Base-by-base conservation (phyloP, 1,140 invertebrate genomes). In the Geopemphigus sp. region DNA sequence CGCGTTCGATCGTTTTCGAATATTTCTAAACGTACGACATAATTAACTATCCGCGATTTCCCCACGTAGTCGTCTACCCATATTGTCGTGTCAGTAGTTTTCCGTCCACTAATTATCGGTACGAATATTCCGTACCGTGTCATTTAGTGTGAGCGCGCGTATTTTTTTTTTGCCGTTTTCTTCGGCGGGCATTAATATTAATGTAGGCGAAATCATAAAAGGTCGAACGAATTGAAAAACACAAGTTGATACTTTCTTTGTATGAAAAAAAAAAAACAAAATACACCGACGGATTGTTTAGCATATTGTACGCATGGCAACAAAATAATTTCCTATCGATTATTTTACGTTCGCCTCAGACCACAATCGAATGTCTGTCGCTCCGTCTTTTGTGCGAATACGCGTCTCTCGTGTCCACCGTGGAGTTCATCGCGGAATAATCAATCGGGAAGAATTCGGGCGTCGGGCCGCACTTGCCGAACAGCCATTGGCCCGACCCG, bases 381-480 rank as follows among this genome's bases (percentile, higher is more conserved):
- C 88, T 89, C 83, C 89, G 89, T 82, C 89, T 90, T 83, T 90
- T 88, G 2, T 90, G 90, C 80, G 87, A 88, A 83, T 92, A 92
- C 80, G 90, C 88, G 85, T 92, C 91, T 68, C 91, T 83, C 83
- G 90, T 90, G 66, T 89, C 89, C 80, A 88, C 88, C 82, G 90
- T 88, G 5, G 90, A 89, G 84, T 92, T 92, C 78, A 92, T 86
- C 14, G 91, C 90, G 82, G 90, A 91, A 85, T 92, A 92, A 86
- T 92, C 91, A 24, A 92, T 90, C 0, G 91, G 91, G 83, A 91
- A 92, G 57, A 88, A 87, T 5, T 88, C 88, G 8, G 88, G 87
- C 15, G 87, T 84, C 45, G 87, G 86, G n/a, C 86, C 87, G 78
- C 88, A 88, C 87, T 17, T 90, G 88, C 32, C 91, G 47, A 92